Conservation (phyloP, 2,888 invertebrate species). For the Leptinotarsa juncta region DNA sequence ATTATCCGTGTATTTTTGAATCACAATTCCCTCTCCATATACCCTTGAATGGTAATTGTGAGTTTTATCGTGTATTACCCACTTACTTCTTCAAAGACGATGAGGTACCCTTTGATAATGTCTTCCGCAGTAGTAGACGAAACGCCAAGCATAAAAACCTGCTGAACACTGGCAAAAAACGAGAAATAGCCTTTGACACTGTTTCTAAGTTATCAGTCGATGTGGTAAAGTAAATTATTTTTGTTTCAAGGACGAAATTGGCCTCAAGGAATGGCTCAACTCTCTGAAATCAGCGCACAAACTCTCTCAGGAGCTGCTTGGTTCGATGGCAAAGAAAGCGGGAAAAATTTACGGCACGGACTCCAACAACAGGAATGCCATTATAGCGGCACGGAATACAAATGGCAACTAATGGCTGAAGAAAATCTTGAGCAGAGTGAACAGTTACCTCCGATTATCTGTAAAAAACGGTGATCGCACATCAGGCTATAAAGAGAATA, state of each 20-base stretch:
- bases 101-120: no score
- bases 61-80: no score
- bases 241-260: slow-evolving; percentile 90
- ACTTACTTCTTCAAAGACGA: no score
- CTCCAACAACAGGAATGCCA: slow-evolving; percentile 66
- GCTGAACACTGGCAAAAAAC: no score
- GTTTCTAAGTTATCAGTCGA: no score
- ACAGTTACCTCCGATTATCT: slow-evolving; percentile 34
- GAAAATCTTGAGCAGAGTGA: neutral
- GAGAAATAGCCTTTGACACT: no score
- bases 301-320: slow-evolving; percentile 93
- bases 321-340: slow-evolving; percentile 98
- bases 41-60: no score
- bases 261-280: slow-evolving; percentile 97
- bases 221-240: neutral
- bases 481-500: slow-evolving; percentile 40
- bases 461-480: slow-evolving; percentile 30
- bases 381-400: slow-evolving; percentile 68
- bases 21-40: no score
- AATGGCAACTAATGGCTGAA: slow-evolving; percentile 68
- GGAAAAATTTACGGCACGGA: slow-evolving; percentile 98
- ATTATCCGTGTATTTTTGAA: no score
- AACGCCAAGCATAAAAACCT: no score
- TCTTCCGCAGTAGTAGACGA: no score
- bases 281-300: slow-evolving; percentile 96